Conservation (phyloP, 1,140 invertebrate species). For the Ooceraea biroi region DNA sequence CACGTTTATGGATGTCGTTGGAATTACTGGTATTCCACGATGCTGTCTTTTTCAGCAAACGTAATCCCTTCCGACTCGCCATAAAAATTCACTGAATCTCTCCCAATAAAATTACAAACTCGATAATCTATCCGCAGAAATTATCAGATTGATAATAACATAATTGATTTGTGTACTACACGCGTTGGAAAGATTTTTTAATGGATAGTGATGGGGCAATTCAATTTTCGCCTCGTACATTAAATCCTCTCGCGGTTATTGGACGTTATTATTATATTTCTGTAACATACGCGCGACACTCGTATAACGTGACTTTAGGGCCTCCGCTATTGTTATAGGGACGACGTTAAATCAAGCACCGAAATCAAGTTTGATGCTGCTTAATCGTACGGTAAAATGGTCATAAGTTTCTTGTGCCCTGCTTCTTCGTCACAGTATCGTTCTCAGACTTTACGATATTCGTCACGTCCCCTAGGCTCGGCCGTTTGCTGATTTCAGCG, state of each 20-base stretch:
- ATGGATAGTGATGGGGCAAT: neutral
- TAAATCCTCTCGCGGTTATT: constrained; percentile 37
- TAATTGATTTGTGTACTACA: too few species aligned
- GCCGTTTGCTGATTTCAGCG: constrained; percentile 14
- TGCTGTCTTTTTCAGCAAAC: too few species aligned
- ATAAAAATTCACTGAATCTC: too few species aligned
- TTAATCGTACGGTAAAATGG: neutral
- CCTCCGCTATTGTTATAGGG: neutral
- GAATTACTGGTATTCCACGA: too few species aligned
- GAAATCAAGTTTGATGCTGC: neutral
- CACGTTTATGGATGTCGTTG: too few species aligned
- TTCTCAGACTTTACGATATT: constrained; percentile 35
- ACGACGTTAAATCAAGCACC: constrained; percentile 10
- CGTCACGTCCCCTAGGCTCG: neutral
- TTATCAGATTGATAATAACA: too few species aligned
- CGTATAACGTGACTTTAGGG: constrained; percentile 25
- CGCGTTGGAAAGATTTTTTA: neutral
- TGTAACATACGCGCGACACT: neutral
- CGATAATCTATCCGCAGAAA: too few species aligned
- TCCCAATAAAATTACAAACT: too few species aligned
- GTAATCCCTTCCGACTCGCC: too few species aligned
- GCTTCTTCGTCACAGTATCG: constrained; percentile 1
- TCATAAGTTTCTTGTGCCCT: constrained; percentile 7
- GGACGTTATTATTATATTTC: constrained; percentile 34
- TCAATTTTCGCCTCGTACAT: constrained; percentile 17